A percentile compares a stretch with the other conserved stretches of the same genome.
Conservation (phyloP, 2,888 invertebrate species). For the Acronicta aceris region DNA sequence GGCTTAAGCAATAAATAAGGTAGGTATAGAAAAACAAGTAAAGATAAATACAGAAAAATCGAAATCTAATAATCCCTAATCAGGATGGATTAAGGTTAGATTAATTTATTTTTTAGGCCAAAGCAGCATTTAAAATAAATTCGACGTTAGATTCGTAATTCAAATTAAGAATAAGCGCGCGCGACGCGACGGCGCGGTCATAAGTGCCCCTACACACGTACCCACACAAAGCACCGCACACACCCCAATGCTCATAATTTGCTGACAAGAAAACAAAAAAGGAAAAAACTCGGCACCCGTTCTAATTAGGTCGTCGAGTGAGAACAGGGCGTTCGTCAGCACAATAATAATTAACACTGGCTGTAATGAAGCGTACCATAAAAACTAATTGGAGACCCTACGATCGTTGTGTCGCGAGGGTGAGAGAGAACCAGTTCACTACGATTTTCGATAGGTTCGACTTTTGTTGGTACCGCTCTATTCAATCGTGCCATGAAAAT, state of each 20-base stretch:
- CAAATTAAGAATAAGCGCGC: slow-evolving; percentile 59
- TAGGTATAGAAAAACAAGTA: no score
- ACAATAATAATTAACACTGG: slow-evolving; percentile 89
- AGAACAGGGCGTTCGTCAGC: slow-evolving; percentile 86
- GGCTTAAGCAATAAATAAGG: no score
- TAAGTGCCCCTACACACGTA: slow-evolving; percentile 69
- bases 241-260: slow-evolving; percentile 81
- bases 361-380: slow-evolving; percentile 87
- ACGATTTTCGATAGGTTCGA: slow-evolving; percentile 69
- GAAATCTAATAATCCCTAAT: slow-evolving; percentile 6
- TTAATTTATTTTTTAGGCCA: background rate
- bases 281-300: slow-evolving; percentile 75
- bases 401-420: slow-evolving; percentile 74
- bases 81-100: slow-evolving; percentile 13
- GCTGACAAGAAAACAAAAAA: slow-evolving; percentile 83
- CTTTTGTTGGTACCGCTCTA: slow-evolving; percentile 56
- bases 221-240: slow-evolving; percentile 68
- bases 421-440: slow-evolving; percentile 66
- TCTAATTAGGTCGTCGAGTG: slow-evolving; percentile 88
- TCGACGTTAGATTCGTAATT: slow-evolving; percentile 52
- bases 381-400: slow-evolving; percentile 87
- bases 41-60: background rate
- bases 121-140: slow-evolving; percentile 38
- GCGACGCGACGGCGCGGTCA: slow-evolving; percentile 58
- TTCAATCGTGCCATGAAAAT: slow-evolving; percentile 37